Evolutionary conservation across 2,797 vertebrate genomes (phyloP).

Genomic region (Micromesistius poutassou): DNA sequence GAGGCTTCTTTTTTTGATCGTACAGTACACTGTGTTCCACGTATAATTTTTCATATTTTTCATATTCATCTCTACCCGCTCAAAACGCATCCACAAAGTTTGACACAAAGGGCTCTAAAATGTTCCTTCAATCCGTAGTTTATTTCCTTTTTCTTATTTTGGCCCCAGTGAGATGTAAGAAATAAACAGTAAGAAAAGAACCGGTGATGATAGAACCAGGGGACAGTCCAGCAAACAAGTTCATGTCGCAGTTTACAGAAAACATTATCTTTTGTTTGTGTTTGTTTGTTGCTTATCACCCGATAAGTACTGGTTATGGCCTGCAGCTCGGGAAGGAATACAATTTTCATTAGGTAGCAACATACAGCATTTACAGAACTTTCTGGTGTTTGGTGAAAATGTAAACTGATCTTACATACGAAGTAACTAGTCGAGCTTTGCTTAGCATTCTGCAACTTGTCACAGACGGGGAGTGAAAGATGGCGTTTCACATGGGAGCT

Average conservation of each 20-base stretch:
- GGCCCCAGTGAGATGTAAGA: conserved; percentile 43
- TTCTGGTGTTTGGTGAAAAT: conserved; percentile 1
- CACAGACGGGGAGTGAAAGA: neutral
- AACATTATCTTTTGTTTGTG: neutral
- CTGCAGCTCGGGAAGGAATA: neutral
- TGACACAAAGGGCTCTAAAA: conserved; percentile 45
- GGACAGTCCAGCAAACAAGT: neutral
- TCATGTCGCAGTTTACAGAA: neutral
- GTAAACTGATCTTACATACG: conserved; percentile 7
- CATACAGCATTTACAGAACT: neutral
- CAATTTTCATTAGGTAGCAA: neutral
- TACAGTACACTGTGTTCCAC: conserved; percentile 49
- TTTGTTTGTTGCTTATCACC: neutral
- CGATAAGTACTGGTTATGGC: neutral
- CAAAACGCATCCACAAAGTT: conserved; percentile 43
- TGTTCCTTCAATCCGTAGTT: conserved; percentile 21
- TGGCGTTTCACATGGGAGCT: neutral
- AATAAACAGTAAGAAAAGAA: conserved; percentile 29
- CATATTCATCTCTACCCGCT: neutral
- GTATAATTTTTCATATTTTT: neutral
- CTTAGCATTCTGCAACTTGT: conserved; percentile 19
- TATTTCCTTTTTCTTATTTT: conserved; percentile 51
- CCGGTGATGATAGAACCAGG: conserved; percentile 12
- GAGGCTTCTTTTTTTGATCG: conserved; percentile 48
- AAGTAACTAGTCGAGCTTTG: neutral